Conservation (phyloP, 1,140 invertebrate genomes). For the Hesperophylax magnus region DNA sequence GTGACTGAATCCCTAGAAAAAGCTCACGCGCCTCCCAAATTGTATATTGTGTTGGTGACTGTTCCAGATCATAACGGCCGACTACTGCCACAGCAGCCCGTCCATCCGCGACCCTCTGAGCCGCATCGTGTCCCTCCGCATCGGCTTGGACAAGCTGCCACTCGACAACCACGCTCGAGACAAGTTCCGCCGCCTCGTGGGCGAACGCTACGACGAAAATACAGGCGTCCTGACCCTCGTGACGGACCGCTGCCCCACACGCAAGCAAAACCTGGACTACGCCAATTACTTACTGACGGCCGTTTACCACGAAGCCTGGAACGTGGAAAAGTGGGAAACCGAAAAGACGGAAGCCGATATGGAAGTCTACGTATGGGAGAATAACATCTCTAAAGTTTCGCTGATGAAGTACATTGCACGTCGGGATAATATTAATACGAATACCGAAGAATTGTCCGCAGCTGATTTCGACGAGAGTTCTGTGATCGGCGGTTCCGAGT, state of each 20-base stretch:
- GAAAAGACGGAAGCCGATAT: constrained; percentile 87
- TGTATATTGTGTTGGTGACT: no score
- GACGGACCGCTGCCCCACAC: constrained; percentile 90
- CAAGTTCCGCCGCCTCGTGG: constrained; percentile 90
- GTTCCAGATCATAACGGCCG: constrained; percentile 77
- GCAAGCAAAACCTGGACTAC: constrained; percentile 96
- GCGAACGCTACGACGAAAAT: constrained; percentile 83
- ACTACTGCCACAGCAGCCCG: constrained; percentile 93
- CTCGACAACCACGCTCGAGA: constrained; percentile 89
- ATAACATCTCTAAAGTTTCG: constrained; percentile 75
- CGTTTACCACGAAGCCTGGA: constrained; percentile 91
- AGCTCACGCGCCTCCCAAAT: no score
- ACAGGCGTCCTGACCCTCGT: constrained; percentile 87
- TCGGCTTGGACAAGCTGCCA: constrained; percentile 80
- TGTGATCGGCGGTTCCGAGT: constrained; percentile 72
- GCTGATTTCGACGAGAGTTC: constrained; percentile 66
- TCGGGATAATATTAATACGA: constrained; percentile 61
- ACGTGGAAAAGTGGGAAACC: constrained; percentile 88
- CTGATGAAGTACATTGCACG: constrained; percentile 71
- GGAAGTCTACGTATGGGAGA: constrained; percentile 86
- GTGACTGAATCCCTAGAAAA: no score
- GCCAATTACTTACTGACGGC: constrained; percentile 92
- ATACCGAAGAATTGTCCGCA: constrained; percentile 61
- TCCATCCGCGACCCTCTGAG: constrained; percentile 90
- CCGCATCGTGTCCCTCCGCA: constrained; percentile 80